These are phyloP conservation scores for Zygothrica quintamaculata DNA, from an alignment of 2,888 invertebrate species.

Conservation along the genomic window DNA sequence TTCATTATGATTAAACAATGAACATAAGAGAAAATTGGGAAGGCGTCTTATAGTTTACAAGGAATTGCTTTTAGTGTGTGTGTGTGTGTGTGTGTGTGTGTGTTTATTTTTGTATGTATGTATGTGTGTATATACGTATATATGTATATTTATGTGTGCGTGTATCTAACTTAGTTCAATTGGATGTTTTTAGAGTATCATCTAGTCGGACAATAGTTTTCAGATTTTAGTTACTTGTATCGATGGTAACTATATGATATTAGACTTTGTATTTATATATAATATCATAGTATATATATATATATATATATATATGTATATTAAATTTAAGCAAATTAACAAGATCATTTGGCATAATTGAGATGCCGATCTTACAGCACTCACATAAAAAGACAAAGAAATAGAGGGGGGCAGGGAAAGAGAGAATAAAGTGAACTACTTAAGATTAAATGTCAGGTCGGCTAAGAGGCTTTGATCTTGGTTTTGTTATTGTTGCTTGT, in stretches of 20 bases:
- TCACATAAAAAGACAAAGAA: slow-evolving; percentile 7
- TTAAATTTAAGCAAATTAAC: slow-evolving; percentile 78
- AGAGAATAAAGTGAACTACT: no score
- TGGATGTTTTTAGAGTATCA: no score
- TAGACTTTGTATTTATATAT: no score
- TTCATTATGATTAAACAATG: no score
- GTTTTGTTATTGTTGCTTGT: slow-evolving; percentile 13
- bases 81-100: background rate
- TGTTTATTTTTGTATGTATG: no score
- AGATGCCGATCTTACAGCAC: slow-evolving; percentile 64
- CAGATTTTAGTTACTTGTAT: slow-evolving; percentile 2
- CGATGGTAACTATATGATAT: slow-evolving; percentile 53
- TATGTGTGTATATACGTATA: no score
- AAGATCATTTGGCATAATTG: slow-evolving; percentile 74
- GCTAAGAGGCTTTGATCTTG: slow-evolving; percentile 51
- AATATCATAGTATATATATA: no score
- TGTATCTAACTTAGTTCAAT: no score
- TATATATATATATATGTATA: slow-evolving; percentile 51
- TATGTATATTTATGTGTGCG: background rate
- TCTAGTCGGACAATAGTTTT: background rate
- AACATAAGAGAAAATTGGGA: no score
- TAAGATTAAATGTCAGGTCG: slow-evolving; percentile 36
- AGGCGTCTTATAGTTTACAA: no score
- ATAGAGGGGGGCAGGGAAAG: slow-evolving; percentile 20
- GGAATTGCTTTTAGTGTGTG: no score